Percentiles rank a stretch among this genome's conserved stretches.
phyloP scores from a whole-genome alignment of 2,888 invertebrate genomes.

The Dendrolimus pini region DNA sequence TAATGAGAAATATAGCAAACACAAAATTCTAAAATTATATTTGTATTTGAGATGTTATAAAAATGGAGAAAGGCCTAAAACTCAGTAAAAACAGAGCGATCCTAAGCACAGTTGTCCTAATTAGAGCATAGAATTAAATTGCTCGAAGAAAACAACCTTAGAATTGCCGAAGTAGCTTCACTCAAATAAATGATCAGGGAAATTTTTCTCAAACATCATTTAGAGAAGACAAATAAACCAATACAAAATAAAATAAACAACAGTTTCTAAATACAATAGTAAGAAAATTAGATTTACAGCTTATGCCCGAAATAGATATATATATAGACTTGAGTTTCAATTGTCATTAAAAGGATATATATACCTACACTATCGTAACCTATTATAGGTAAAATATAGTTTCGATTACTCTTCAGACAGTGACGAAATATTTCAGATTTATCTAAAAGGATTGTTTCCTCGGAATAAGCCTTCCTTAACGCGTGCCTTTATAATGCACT shows the following conservation, averaged over 20 bases:
- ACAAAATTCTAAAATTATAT: too few relatives aligned
- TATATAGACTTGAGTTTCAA: too few relatives aligned
- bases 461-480: conserved; percentile 27
- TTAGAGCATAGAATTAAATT: conserved; percentile 39
- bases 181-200: conserved; percentile 12
- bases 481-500: conserved; percentile 27
- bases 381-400: conserved; percentile 10
- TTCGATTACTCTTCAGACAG: conserved; percentile 14
- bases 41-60: too few relatives aligned
- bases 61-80: too few relatives aligned
- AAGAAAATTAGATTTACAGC: too few relatives aligned
- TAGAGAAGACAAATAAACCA: conserved; percentile 14
- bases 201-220: conserved; percentile 15
- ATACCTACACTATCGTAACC: too few relatives aligned
- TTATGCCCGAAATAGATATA: too few relatives aligned
- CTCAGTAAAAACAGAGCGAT: conserved; percentile 2
- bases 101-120: conserved; percentile 28
- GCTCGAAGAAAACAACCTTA: conserved; percentile 33
- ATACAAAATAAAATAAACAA: conserved; percentile 1
- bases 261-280: too few relatives aligned
- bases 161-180: conserved; percentile 31
- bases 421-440: conserved; percentile 14
- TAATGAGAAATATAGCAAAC: too few relatives aligned
- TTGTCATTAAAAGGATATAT: too few relatives aligned
- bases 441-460: conserved; percentile 23